Evolutionary conservation across 2,888 invertebrate species (phyloP).

Genomic region (Amblyjoppa proteus): DNA sequence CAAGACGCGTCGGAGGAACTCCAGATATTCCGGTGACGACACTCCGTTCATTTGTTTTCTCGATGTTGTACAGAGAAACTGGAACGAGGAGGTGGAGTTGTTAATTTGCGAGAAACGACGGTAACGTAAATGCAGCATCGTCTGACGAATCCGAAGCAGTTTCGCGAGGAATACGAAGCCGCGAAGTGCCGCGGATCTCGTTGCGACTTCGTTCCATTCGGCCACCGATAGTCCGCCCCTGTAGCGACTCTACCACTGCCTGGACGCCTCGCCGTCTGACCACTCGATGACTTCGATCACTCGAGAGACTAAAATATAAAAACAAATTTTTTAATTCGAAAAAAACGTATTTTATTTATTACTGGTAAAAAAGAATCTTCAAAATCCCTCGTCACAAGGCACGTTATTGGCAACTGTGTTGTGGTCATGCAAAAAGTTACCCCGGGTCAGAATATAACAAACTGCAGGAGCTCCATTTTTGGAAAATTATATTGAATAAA

Average conservation of each 20-base stretch:
- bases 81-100: slow-evolving; percentile 42
- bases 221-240: neutral
- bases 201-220: neutral
- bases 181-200: neutral
- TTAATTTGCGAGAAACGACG: slow-evolving; percentile 51
- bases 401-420: no score
- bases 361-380: no score
- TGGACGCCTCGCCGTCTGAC: neutral
- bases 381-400: no score
- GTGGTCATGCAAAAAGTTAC: no score
- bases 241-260: neutral
- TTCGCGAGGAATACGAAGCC: slow-evolving; percentile 27
- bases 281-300: slow-evolving; percentile 30
- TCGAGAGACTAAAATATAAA: neutral
- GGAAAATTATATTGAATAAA: no score
- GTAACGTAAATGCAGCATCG: slow-evolving; percentile 46
- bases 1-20: neutral
- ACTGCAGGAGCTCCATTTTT: no score
- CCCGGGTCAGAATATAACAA: no score
- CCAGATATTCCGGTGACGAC: slow-evolving; percentile 1
- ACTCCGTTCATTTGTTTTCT: slow-evolving; percentile 33
- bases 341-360: no score
- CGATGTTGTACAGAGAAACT: slow-evolving; percentile 34
- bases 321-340: no score
- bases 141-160: slow-evolving; percentile 43